Percentiles rank a stretch among this genome's conserved stretches.
Evolutionary conservation across 53 echinoderm and acorn worm genomes (phyloP).

Genomic region (Patiria pectinifera): DNA sequence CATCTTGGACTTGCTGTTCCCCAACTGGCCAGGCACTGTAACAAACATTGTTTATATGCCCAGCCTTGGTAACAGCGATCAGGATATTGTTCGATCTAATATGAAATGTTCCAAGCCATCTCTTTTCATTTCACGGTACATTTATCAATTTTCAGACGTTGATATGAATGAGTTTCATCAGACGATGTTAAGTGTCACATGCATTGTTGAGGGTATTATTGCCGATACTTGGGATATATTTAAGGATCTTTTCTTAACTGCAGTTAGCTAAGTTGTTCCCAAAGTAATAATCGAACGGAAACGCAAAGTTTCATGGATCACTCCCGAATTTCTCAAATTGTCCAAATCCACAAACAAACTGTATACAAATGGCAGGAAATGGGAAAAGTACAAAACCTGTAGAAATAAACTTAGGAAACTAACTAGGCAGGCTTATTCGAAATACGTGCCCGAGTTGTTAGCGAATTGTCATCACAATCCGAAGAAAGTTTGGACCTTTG

Average conservation of each 20-base stretch:
- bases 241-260: background rate
- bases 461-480: constrained; percentile 15
- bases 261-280: constrained; percentile 2
- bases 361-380: background rate
- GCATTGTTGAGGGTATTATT: constrained; percentile 5
- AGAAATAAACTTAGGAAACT: constrained; percentile 12
- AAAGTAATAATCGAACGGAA: constrained; percentile 13
- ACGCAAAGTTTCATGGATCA: constrained; percentile 16
- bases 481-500: constrained; percentile 1
- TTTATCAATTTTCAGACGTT: background rate
- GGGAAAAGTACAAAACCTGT: background rate
- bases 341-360: background rate
- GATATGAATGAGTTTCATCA: constrained; percentile 1
- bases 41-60: no score
- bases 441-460: constrained; percentile 4
- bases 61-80: no score
- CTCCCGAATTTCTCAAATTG: background rate
- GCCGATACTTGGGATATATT: background rate
- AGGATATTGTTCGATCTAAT: background rate
- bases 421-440: constrained; percentile 8
- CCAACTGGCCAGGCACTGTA: background rate
- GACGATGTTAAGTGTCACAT: background rate
- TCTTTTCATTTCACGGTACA: background rate
- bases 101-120: background rate
- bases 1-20: background rate